Base-by-base conservation (phyloP, 64 coral and sea anemone genomes). In the Stichodactyla helianthus region DNA sequence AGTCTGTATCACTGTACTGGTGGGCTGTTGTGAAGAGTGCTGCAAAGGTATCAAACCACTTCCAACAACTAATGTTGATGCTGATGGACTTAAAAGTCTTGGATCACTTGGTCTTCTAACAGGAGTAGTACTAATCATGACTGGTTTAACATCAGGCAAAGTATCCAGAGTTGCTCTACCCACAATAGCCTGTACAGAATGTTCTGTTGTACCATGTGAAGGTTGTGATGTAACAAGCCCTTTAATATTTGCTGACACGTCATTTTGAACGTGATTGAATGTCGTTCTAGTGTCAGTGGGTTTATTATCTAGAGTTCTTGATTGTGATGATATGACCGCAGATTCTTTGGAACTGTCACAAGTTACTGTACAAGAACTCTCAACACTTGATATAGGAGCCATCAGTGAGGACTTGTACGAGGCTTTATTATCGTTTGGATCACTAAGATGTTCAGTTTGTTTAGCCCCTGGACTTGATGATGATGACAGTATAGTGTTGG, bases 101-200 rank as follows among this genome's bases (percentile, higher is more conserved):
- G 94, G 94, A 55, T 97, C 94, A 88, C 94, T 93, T 14, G 91
- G 87, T 85, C 94, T 87, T 59, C 88, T 51, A 11, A 82, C 77
- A 7, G 84, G 23, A 20, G 59, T 82, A 26, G 78, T 81, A 81
- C 78, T 71, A 19, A 31, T 91, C 84, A 82, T 50, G 31, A 70
- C 78, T 31, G 68, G 50, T 55, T 82, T 22, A 65, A 31, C 79
- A 51, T 76, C 57, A 52, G 82, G 27, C 35, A 84, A 64, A 16
- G 89, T 87, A 63, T 91, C 89, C 52, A 91, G 85, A 35, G 82
- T 86, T 31, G 78, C 59, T 54, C 77, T 53, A n/a, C 78, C 52
- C 1, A 81, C 89, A 62, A 84, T 85, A 60, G 55, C 83, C 79
- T 85, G 51, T 77, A 60, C 71, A 26, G 82, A 90, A 62, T 16